Evolutionary conservation across 23 tunicate genomes (phyloP), one percentile per base, ranked within the genome.

Genomic region (Aplidium turbinatum): DNA sequence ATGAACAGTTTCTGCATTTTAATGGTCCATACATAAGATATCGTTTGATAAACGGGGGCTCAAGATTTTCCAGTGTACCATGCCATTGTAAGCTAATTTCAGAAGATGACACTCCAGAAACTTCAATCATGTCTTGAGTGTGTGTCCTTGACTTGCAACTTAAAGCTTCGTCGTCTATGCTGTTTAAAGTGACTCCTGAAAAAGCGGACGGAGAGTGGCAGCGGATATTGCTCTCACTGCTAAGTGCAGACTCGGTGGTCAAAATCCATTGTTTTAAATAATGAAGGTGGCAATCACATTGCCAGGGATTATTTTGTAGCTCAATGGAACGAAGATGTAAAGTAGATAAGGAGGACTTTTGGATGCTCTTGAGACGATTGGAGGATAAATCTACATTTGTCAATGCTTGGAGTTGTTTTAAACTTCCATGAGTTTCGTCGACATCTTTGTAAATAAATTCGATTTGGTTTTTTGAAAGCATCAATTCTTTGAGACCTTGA

Each of bases 291-390:
- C 76, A 72, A 51, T 89, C 84, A 78, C 96, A 89, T 23, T 38
- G 64, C 96, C 96, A 89, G 16, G 89, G 96, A 48, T 89, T 89
- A 75, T 69, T 63, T 6, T 76, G 78, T 1, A 89, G 63, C 3
- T 68, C 40, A 35, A 76, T 30, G 4, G 84, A 22, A 1, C 31
- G 27, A 34, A 87, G 62, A 4, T 38, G 2, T 6, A 87, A 72
- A 27, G 38, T 31, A 24, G 63, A 28, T 32, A 93, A 71, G 16
- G 95, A 61, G 0, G 38, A 72, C 1, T 70, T 30, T 64, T 87
- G 78, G 38, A 93, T 84, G 38, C 85, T 68, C 50, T 66, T 72
- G 0, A 93, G 71, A 2, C 30, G 54, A 71, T 93, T 93, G 34
- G 51, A 82, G 3, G 85, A 71, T 31, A 93, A 40, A 36, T 93